phyloP scores from a whole-genome alignment of 1,140 invertebrate genomes.

The Rhopalosiphum padi region DNA sequence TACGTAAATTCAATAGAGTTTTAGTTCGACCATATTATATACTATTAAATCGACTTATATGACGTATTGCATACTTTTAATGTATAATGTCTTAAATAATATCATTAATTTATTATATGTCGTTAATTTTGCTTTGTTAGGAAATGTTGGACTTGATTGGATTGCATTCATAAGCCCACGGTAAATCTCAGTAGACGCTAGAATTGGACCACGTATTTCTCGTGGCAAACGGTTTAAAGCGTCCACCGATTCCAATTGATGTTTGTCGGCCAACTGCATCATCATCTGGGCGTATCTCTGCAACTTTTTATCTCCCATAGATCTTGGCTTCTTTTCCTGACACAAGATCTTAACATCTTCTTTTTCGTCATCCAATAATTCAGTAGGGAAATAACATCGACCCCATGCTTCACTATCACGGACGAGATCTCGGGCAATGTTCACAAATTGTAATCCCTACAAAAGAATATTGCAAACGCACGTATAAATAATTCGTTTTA shows the following conservation, averaged over 20 bases:
- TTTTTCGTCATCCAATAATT: constrained; percentile 31
- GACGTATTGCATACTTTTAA: constrained; percentile 5
- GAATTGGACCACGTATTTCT: background rate
- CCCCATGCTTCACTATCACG: background rate
- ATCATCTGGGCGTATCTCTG: background rate
- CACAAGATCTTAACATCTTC: constrained; percentile 37
- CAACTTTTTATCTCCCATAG: constrained; percentile 36
- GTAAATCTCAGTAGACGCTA: background rate
- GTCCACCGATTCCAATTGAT: background rate
- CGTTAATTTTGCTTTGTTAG: background rate
- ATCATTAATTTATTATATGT: background rate
- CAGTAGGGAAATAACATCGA: constrained; percentile 28
- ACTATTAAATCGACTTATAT: constrained; percentile 1
- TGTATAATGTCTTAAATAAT: background rate
- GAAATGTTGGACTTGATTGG: background rate
- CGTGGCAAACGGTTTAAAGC: background rate
- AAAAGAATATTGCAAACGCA: background rate
- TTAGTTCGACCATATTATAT: background rate
- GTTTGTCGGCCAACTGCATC: background rate
- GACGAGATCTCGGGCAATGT: constrained; percentile 2
- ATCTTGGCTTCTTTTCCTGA: constrained; percentile 12
- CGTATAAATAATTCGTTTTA: background rate
- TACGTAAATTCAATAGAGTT: too few relatives aligned
- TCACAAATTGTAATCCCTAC: constrained; percentile 20
- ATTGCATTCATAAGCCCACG: background rate